Conservation (phyloP, 2,797 vertebrate genomes). For the Cirrhinus molitorella region DNA sequence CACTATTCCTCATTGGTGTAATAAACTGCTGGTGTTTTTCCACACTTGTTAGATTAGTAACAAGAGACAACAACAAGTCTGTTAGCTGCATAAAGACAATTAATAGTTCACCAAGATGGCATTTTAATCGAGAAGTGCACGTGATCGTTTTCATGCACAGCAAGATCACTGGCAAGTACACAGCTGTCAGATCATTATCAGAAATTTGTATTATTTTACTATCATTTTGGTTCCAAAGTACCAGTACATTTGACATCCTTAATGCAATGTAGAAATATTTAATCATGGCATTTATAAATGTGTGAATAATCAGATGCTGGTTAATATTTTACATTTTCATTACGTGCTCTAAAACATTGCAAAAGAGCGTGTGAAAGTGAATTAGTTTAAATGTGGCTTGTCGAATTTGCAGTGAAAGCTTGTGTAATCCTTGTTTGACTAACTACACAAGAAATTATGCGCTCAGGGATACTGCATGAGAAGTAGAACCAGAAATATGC, state of each 20-base stretch:
- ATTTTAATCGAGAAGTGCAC: background rate
- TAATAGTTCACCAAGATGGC: background rate
- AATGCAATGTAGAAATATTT: background rate
- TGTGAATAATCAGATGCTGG: background rate
- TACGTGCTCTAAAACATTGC: background rate
- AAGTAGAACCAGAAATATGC: background rate
- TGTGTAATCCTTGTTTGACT: conserved; percentile 30
- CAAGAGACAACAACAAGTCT: background rate
- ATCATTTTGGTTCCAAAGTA: background rate
- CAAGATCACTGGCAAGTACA: background rate
- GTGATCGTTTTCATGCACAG: background rate
- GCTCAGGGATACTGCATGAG: background rate
- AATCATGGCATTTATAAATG: background rate
- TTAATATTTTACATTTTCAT: background rate
- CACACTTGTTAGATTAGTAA: background rate
- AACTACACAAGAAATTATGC: background rate
- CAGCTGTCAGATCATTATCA: background rate
- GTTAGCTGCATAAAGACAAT: background rate
- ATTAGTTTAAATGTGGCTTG: background rate
- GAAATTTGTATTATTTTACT: background rate
- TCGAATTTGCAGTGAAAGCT: conserved; percentile 45
- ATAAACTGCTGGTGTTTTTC: background rate
- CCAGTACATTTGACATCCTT: background rate
- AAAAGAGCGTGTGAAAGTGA: background rate
- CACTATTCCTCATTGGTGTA: background rate